Conservation (phyloP, 2,888 invertebrate species). For the Pegoplata infirma region DNA sequence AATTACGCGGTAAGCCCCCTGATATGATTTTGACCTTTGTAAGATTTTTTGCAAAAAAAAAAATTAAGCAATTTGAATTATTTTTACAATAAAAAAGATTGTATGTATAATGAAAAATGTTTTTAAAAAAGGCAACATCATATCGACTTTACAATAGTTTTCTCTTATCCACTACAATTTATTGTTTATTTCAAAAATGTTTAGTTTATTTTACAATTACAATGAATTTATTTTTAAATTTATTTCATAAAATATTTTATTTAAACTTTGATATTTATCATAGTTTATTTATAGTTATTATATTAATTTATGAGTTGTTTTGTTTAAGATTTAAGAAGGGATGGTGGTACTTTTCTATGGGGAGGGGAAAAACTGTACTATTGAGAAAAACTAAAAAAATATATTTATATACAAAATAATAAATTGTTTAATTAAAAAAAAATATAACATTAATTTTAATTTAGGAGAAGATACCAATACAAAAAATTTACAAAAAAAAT, state of each 20-base stretch:
- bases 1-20: no score
- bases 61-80: no score
- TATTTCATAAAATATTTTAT: constrained; percentile 26
- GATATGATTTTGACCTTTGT: no score
- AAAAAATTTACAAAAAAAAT: neutral
- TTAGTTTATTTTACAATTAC: neutral
- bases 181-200: neutral
- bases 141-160: no score
- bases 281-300: constrained; percentile 5
- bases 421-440: neutral
- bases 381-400: neutral
- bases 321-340: neutral
- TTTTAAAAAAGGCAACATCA: no score
- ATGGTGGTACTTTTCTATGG: neutral
- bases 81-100: no score
- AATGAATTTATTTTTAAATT: neutral
- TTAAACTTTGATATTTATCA: constrained; percentile 12
- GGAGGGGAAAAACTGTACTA: neutral
- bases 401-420: constrained; percentile 6
- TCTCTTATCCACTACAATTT: neutral
- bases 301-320: neutral
- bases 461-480: neutral
- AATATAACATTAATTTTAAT: neutral
- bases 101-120: no score
- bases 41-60: no score